These are phyloP conservation scores for Tragopan temminckii DNA, from an alignment of 2,797 vertebrate genomes.

Conservation along the genomic window DNA sequence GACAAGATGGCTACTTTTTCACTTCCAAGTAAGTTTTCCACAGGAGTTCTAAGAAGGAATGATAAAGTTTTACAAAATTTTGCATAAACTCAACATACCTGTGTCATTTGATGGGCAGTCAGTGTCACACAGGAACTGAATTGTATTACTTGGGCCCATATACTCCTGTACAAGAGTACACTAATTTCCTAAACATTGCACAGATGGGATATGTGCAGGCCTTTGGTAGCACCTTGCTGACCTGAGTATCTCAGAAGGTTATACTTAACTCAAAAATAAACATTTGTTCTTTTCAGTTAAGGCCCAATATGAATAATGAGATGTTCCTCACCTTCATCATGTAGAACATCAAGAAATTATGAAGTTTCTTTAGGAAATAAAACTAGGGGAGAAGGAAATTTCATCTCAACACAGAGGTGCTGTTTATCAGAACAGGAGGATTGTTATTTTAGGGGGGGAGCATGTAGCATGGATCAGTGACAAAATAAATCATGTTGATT, in stretches of 20 bases:
- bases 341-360: background rate
- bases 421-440: background rate
- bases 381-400: background rate
- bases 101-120: background rate
- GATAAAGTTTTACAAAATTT: background rate
- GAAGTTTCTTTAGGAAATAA: background rate
- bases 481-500: conserved; percentile 1
- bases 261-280: background rate
- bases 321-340: background rate
- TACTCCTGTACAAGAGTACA: background rate
- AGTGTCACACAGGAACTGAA: background rate
- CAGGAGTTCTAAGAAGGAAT: background rate
- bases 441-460: background rate
- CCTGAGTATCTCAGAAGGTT: background rate
- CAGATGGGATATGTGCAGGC: fast-evolving
- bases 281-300: background rate
- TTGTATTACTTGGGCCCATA: background rate
- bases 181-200: background rate
- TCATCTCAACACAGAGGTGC: background rate
- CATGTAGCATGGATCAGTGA: background rate
- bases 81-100: background rate
- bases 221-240: background rate
- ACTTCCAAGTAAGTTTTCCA: background rate
- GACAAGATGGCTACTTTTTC: background rate
- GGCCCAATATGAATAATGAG: background rate